Evolutionary conservation across 2,113 vertebrate species (phyloP).

Genomic region (Symphodus melops): DNA sequence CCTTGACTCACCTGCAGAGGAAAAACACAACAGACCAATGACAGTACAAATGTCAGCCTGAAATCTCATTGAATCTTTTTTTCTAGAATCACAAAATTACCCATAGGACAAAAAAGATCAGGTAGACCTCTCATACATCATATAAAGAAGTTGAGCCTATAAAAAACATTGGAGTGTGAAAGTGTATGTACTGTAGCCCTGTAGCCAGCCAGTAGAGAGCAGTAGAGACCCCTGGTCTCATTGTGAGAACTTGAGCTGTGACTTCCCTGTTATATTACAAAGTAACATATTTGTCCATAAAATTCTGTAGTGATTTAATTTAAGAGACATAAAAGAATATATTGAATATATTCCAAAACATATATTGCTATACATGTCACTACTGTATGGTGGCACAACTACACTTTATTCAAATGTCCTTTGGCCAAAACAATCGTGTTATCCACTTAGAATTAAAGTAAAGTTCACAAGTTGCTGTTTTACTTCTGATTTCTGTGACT

Average conservation of each 20-base stretch:
- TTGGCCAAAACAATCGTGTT: neutral
- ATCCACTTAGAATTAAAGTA: neutral
- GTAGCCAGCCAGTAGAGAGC: constrained; percentile 40
- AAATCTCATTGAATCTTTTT: too few species aligned
- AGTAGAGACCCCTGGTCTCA: neutral
- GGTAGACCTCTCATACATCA: too few species aligned
- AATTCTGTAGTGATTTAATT: neutral
- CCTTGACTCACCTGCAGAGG: too few species aligned
- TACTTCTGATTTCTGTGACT: constrained; percentile 1
- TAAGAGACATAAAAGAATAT: neutral
- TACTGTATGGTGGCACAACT: neutral
- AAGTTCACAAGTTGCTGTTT: neutral
- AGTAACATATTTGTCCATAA: constrained; percentile 1
- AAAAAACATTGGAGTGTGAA: neutral
- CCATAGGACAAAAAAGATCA: neutral
- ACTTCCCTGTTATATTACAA: neutral
- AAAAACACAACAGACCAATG: too few species aligned
- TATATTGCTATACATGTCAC: neutral
- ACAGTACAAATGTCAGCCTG: too few species aligned
- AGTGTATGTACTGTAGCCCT: neutral
- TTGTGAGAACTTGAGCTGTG: neutral
- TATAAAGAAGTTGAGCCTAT: too few species aligned
- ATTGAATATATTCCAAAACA: too few species aligned
- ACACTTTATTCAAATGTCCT: neutral
- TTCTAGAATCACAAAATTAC: too few species aligned